Percentiles rank a stretch among this genome's conserved stretches.
These are phyloP conservation scores for Heptranchias perlo DNA, from an alignment of 2,113 vertebrate genomes.

Conservation along the genomic window DNA sequence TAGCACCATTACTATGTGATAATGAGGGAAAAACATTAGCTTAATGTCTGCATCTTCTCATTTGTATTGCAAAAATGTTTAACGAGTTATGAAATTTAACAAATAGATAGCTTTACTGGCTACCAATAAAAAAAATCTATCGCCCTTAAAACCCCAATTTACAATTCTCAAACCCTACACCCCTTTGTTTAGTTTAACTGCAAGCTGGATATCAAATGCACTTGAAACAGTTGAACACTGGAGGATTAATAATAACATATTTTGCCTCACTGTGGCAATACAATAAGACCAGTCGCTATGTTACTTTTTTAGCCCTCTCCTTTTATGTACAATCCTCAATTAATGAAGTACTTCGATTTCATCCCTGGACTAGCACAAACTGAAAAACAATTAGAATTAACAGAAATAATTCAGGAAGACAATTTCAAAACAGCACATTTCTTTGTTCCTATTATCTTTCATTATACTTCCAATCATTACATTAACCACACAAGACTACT, in stretches of 20 bases:
- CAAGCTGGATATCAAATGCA: background rate
- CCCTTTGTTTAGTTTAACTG: background rate
- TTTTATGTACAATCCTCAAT: background rate
- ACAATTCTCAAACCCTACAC: background rate
- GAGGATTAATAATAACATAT: background rate
- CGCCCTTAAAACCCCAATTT: background rate
- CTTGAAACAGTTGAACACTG: background rate
- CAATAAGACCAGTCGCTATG: background rate
- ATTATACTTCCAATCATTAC: background rate
- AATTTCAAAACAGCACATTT: background rate
- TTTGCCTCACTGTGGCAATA: background rate
- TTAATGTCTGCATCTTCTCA: background rate
- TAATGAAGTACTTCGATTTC: background rate
- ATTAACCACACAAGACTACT: background rate
- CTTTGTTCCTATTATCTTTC: constrained; percentile 20
- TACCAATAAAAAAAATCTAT: background rate
- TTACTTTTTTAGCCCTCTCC: background rate
- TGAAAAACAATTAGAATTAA: constrained; percentile 1
- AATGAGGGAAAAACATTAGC: background rate
- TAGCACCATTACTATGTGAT: background rate
- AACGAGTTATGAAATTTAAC: background rate
- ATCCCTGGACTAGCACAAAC: background rate
- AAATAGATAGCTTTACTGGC: background rate
- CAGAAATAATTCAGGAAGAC: constrained; percentile 2
- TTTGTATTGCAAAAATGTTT: background rate